Base-by-base conservation (phyloP, 2,113 vertebrate genomes). In the Cynocephalus volans region DNA sequence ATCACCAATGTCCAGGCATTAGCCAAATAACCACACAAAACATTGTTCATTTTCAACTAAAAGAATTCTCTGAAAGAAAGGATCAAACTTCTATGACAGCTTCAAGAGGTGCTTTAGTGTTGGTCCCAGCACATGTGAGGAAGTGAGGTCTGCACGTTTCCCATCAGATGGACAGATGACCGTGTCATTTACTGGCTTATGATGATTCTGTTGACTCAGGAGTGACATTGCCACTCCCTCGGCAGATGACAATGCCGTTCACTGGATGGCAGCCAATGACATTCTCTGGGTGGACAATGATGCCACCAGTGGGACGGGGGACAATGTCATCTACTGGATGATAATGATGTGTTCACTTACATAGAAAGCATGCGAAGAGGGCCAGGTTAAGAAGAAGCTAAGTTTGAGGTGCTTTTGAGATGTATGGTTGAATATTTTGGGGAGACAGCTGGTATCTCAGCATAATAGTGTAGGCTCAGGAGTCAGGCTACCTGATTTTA, bases 161-260 rank as follows among this genome's bases (percentile, higher is more conserved):
- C 33, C 6, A 21, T 1, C 17, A 81, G 26, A 23, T 6, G 18
- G 18, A 54, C 2, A 17, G 4, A 1, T 41, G 8, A 65, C 88
- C 18, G 0, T 41, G n/a, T 28, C 7, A 23, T 41, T 56, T 19
- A 15, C n/a, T 10, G 76, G 33, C 13, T 36, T 56, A 36, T 15
- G 21, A 26, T 3, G 8, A 52, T 6, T 2, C 19, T 36, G 21
- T 9, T 26, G 4, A 0, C n/a, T 11, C 31, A 15, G 12, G 6
- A 17, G 13, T 8, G 60, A 28, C 58, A 0, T 21, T 8, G 13
- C 8, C 21, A 52, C 31, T 17, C 21, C 1, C 21, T 8, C 6
- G 10, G 15, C 12, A n/a, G 60, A 76, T 7, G 15, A 54, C 24
- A 10, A 17, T 41, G 45, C 48, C 6, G 1, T 23, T 45, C 24